Base-by-base conservation (phyloP, 2,888 invertebrate genomes). In the Oeneis ivallda region DNA sequence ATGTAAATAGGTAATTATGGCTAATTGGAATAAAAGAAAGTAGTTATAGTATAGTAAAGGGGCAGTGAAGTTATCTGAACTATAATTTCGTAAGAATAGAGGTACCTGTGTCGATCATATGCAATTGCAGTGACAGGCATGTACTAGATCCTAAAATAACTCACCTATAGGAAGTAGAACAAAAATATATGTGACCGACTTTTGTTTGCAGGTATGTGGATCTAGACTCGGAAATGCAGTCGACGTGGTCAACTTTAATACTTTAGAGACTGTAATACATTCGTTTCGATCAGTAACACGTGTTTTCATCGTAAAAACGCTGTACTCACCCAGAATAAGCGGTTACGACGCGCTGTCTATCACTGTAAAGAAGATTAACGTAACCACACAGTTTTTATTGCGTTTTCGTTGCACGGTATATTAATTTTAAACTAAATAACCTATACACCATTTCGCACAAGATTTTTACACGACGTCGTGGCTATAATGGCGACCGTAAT, bases 401-500 rank as follows among this genome's bases (percentile, higher is more conserved):
- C 71, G 70, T 74, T 78, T 84, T 79, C 73, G 72, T 76, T 78
- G 78, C 85, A 87, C 87, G 75, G 76, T 74, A 78, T 77, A 74
- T 76, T 76, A 80, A 84, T 82, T 83, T 78, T 79, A 72, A 86
- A 87, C 84, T 87, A 80, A 41, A 54, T 91, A 91, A 90, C 91
- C 90, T 90, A 84, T 75, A 83, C 79, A 75, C 79, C 82, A 79
- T 76, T 80, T 78, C 83, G 85, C 85, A 83, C 82, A 80, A 79
- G 78, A 62, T 53, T 60, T 62, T 56, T 64, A 63, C 56, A 65
- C 61, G 69, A 58, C 60, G 85, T 89, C 92, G 92, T 92, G 92
- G 92, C 91, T 89, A 84, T 87, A 92, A 92, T 92, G 92, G 92
- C 92, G 89, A 91, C 92, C 83, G 77, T 70, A 69, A 64, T 81